phyloP scores from a whole-genome alignment of 2,113 vertebrate genomes.

The Eonycteris spelaea region DNA sequence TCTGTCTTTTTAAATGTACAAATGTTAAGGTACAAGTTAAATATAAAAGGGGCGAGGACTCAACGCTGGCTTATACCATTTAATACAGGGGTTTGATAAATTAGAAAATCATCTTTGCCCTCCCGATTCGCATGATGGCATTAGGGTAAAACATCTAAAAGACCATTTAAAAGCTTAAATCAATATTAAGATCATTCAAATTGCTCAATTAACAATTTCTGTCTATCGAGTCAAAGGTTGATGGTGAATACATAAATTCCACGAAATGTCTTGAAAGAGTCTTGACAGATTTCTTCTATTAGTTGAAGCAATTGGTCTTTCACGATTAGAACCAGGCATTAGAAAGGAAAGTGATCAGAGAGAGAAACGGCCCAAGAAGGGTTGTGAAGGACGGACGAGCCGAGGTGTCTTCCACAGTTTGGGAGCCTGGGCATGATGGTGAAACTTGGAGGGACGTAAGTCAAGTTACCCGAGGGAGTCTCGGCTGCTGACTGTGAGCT shows the following conservation, averaged over 20 bases:
- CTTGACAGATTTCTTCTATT: background rate
- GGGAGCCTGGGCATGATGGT: background rate
- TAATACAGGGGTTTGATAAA: background rate
- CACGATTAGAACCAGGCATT: background rate
- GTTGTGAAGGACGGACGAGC: background rate
- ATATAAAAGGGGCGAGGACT: background rate
- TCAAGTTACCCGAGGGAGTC: rapidly evolving
- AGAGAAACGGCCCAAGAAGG: background rate
- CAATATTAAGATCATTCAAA: slow-evolving; percentile 55
- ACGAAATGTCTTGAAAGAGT: slow-evolving; percentile 15
- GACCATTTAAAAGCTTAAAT: slow-evolving; percentile 48
- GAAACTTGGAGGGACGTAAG: rapidly evolving
- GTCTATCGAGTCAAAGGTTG: background rate
- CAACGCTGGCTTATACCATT: background rate
- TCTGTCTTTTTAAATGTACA: background rate
- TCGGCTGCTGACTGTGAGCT: too few relatives aligned
- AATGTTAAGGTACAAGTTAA: background rate
- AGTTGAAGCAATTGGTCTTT: background rate
- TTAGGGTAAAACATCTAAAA: slow-evolving; percentile 39
- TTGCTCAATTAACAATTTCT: slow-evolving; percentile 50
- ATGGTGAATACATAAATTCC: slow-evolving; percentile 34
- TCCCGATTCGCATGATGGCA: background rate
- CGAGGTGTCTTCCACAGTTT: rapidly evolving
- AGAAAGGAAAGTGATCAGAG: background rate
- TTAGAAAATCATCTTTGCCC: background rate